phyloP scores from a whole-genome alignment of 2,113 vertebrate species.

The Elephas maximus region DNA sequence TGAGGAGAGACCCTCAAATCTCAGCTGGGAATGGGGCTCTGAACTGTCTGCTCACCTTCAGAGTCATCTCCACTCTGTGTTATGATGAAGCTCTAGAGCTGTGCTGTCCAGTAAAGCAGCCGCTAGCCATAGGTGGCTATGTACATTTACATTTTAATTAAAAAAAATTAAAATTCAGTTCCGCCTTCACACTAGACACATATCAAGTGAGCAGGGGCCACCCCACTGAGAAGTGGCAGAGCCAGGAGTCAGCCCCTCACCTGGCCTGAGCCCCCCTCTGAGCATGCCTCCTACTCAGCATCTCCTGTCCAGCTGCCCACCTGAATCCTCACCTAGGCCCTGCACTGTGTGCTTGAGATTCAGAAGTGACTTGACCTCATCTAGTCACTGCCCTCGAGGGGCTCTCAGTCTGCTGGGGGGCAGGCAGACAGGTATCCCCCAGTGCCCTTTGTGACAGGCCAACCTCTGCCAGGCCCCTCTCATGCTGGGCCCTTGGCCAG shows the following conservation, averaged over 20 bases:
- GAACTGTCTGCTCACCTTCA: neutral
- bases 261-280: neutral
- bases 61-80: fast-evolving
- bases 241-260: neutral
- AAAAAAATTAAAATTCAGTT: neutral
- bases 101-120: neutral
- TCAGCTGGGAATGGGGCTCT: neutral
- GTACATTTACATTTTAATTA: neutral
- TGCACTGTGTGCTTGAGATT: neutral
- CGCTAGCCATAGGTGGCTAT: neutral
- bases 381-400: neutral
- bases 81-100: too few species aligned
- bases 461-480: neutral
- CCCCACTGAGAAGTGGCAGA: neutral
- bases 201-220: neutral
- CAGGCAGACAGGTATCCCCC: neutral
- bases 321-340: neutral
- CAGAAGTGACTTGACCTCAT: neutral
- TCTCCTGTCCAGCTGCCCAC: neutral
- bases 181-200: neutral
- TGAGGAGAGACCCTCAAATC: neutral
- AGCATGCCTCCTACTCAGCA: too few species aligned
- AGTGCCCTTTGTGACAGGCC: neutral
- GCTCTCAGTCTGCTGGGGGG: neutral
- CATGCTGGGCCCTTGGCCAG: neutral